Percentiles rank a stretch among this genome's conserved stretches.
Conservation (phyloP, 64 coral and sea anemone genomes). For the Pocillopora verrucosa region DNA sequence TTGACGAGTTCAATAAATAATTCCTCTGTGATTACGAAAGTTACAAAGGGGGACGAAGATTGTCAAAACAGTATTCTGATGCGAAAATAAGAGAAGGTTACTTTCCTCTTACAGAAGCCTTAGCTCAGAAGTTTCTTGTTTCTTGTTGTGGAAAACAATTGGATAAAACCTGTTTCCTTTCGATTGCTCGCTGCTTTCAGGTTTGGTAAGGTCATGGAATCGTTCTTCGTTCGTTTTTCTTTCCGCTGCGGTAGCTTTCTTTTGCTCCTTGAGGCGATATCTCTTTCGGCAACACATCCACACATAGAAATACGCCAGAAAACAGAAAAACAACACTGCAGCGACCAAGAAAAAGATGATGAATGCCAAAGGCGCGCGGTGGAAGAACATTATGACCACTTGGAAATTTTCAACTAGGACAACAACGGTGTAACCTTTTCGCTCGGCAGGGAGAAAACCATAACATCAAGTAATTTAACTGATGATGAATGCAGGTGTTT, state of each 20-base stretch:
- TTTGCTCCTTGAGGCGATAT: constrained; percentile 25
- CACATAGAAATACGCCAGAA: constrained; percentile 34
- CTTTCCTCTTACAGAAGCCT: constrained; percentile 8
- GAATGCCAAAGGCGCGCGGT: constrained; percentile 26
- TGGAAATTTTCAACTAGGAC: not conserved
- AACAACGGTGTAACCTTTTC: not conserved
- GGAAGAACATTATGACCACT: constrained; percentile 10
- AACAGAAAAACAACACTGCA: constrained; percentile 25
- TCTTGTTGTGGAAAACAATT: constrained; percentile 20
- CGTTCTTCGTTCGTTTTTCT: constrained; percentile 21
- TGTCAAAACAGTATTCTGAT: not conserved
- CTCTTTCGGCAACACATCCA: constrained; percentile 45
- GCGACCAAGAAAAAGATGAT: constrained; percentile 33
- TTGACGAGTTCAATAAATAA: not conserved
- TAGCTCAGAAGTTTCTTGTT: constrained; percentile 17
- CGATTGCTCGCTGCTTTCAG: not conserved
- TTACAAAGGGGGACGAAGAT: not conserved
- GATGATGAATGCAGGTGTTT: not conserved
- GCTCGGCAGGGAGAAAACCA: not conserved
- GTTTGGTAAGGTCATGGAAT: constrained; percentile 16
- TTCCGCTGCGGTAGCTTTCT: not conserved
- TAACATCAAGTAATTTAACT: not conserved
- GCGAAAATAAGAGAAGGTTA: not conserved
- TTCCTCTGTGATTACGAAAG: not conserved
- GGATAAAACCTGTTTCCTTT: constrained; percentile 29